These are phyloP conservation scores for Aphidoletes aphidimyza DNA, from an alignment of 2,888 invertebrate species.

Conservation along the genomic window DNA sequence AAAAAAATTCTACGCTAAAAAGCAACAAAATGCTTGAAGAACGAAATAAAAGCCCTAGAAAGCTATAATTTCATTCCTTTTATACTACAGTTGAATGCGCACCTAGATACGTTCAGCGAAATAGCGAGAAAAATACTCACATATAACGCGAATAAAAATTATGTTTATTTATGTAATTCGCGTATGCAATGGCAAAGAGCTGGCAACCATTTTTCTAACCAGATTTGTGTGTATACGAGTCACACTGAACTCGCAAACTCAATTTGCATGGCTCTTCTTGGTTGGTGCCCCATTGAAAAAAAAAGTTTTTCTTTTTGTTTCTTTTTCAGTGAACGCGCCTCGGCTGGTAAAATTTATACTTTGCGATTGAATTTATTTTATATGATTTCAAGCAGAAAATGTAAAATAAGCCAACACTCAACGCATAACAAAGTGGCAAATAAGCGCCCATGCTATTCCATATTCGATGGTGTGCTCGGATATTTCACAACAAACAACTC, in stretches of 20 bases:
- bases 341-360: slow-evolving; percentile 48
- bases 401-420: background rate
- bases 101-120: background rate
- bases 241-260: no score
- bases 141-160: background rate
- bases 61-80: background rate
- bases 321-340: no score
- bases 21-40: no score
- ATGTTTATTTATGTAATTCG: slow-evolving; percentile 45
- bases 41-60: background rate
- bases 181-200: background rate
- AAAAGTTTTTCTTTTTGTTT: no score
- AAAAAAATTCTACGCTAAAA: no score
- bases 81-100: no score
- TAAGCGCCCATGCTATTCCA: background rate
- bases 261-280: no score
- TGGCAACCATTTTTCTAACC: slow-evolving; percentile 7
- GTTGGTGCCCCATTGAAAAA: no score
- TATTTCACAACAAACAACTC: background rate
- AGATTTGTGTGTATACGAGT: no score
- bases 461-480: background rate
- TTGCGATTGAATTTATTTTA: slow-evolving; percentile 41
- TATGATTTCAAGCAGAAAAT: slow-evolving; percentile 29
- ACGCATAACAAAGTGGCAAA: no score
- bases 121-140: background rate